These are phyloP conservation scores for Lathronympha strigana DNA, from an alignment of 2,888 invertebrate genomes.

Conservation along the genomic window DNA sequence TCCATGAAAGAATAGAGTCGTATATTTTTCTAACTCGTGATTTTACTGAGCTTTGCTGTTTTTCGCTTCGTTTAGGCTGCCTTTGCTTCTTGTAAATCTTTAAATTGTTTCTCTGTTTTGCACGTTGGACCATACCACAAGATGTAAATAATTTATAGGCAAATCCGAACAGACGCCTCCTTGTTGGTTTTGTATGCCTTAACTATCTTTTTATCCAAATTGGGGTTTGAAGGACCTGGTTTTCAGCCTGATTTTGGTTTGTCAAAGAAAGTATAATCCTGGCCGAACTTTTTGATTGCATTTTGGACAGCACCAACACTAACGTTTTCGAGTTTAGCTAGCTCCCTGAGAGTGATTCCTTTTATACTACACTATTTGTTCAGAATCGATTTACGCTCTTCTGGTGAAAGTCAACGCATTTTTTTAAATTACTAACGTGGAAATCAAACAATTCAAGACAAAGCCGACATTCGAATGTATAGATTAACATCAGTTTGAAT, in stretches of 20 bases:
- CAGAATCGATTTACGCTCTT: neutral
- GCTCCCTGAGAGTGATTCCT: neutral
- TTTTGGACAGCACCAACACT: neutral
- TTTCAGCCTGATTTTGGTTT: conserved; percentile 12
- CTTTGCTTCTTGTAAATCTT: too few relatives aligned
- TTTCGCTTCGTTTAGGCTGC: too few relatives aligned
- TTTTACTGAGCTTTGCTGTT: too few relatives aligned
- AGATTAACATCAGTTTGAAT: too few relatives aligned
- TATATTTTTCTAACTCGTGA: too few relatives aligned
- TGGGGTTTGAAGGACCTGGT: conserved; percentile 9
- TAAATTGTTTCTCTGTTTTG: too few relatives aligned
- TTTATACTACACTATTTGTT: neutral
- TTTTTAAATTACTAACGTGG: neutral
- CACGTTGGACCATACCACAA: too few relatives aligned
- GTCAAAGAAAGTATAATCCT: conserved; percentile 1
- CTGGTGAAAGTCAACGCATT: neutral
- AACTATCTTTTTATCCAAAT: conserved; percentile 1
- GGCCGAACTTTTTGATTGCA: conserved; percentile 1
- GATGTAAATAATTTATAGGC: too few relatives aligned
- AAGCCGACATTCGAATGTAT: neutral
- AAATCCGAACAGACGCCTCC: too few relatives aligned
- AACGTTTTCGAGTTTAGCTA: neutral
- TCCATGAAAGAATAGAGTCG: too few relatives aligned
- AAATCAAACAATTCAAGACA: neutral
- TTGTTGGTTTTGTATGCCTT: conserved; percentile 13